Base-by-base conservation (phyloP, 64 coral and sea anemone species). In the Actinia equina region DNA sequence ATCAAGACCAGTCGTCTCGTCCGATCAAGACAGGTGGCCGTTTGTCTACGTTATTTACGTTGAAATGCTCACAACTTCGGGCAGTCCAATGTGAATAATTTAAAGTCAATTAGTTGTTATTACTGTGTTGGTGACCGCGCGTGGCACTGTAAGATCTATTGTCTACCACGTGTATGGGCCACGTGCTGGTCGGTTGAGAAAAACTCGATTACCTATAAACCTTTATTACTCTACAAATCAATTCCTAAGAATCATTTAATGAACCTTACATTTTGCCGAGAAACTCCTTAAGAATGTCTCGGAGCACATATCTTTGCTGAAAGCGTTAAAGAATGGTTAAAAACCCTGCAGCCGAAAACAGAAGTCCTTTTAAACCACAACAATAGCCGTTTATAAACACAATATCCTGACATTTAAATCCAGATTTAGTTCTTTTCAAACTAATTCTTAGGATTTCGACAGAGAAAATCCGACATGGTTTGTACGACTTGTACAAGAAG, bases 81-180 rank as follows among this genome's bases (percentile, higher is more conserved):
- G 17, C 51, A 77, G 80, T 77, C 84, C 82, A 92, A 84, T 53
- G 60, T 88, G 91, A 92, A 92, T 92, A 92, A 92, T 92, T 92
- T 92, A 88, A 79, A 44, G 51, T 56, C 82, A 92, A 92, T 92
- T 92, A 92, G 63, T 88, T 77, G 86, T 87, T 92, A 88, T 92
- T 92, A 92, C 9, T 30, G 23, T 71, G 25, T 74, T 74, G 69
- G 69, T 74, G 22, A 74, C 23, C 69, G 69, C 69, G 69, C 69
- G 69, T 74, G 69, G 69, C 69, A 74, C 2, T 41, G 25, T 14
- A 30, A 7, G 42, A 74, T 14, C 69, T 41, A 74, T 74, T 74
- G 69, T 74, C 69, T 74, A 74, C 69, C 69, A 74, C 69, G 26
- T 74, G 69, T 74, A 30, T 14, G 7, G 23, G 25, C 69, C 69